These are phyloP conservation scores for Zalophus californianus DNA, from an alignment of 2,797 vertebrate genomes.

Conservation along the genomic window DNA sequence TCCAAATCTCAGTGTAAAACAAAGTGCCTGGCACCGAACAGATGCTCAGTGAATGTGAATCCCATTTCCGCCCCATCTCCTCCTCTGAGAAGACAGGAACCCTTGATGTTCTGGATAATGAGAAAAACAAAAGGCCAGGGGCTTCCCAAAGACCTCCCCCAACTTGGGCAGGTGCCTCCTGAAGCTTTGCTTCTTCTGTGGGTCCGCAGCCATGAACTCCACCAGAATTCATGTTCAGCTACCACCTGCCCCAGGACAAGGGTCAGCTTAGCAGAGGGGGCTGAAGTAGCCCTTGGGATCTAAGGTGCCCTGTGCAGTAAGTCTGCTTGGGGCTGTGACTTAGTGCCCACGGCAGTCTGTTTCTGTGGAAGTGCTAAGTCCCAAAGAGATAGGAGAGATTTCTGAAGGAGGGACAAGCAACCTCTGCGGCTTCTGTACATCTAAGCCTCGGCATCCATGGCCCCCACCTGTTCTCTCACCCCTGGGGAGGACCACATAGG, in stretches of 20 bases:
- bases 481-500: not conserved
- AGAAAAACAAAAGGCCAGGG: not conserved
- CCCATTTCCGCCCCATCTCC: not conserved
- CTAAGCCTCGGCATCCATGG: not conserved
- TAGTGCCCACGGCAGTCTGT: not conserved
- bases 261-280: not conserved
- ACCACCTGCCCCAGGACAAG: not conserved
- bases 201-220: not conserved
- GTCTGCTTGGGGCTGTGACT: not conserved
- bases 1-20: not conserved
- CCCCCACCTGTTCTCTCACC: not conserved
- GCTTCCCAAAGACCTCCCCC: not conserved
- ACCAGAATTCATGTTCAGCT: not conserved
- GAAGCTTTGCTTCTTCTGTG: not conserved
- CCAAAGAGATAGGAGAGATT: not conserved
- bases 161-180: not conserved
- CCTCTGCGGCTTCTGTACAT: not conserved
- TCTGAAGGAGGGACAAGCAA: not conserved
- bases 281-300: not conserved
- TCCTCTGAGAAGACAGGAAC: not conserved
- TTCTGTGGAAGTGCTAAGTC: not conserved
- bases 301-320: not conserved
- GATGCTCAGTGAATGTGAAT: not conserved
- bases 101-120: not conserved
- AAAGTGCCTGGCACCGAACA: not conserved